Base-by-base conservation (phyloP, 2,888 invertebrate genomes). In the Agonopterix alstromeriana region DNA sequence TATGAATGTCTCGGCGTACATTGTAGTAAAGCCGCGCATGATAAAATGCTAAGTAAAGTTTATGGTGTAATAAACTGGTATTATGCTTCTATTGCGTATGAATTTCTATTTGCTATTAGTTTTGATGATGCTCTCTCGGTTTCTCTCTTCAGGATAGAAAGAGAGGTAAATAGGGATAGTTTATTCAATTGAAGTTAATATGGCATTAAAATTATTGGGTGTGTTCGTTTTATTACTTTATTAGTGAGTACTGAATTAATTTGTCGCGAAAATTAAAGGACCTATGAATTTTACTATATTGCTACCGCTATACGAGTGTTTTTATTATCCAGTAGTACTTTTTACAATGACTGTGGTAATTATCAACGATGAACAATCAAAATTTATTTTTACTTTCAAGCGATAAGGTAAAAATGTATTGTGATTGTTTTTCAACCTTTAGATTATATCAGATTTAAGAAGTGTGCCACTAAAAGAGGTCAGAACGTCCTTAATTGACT, bases 11-110 rank as follows among this genome's bases (percentile, higher is more conserved):
- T 71, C 64, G 60, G 53, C 63, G 61, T 67, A 70, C 73, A 65
- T 60, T 67, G 71, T 73, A 65, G 64, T 68, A 66, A 79, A 76
- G 73, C 73, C 65, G 60, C 63, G 63, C 74, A 76, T 81, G 77
- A 77, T 80, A 80, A 80, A 79, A 82, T 79, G 70, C 66, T 79
- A 80, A 83, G 73, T 80, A 66, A 78, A 78, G 57, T 85, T 85
- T 86, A 86, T 79, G 77, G 60, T 66, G 77, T 64, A 77, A 82
- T 84, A 83, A 82, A 74, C 62, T 63, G 62, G 69, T 61, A 72
- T 77, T 76, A 75, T 69, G 58, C 64, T 60, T 60, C 50, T 70
- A 60, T 66, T 65, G 67, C 57, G 67, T 70, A 72, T 73, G 72
- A 74, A 73, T 76, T 77, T 70, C 64, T 74, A 70, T 71, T 58